phyloP scores from a whole-genome alignment of 2,113 vertebrate genomes.

The Lycaon pictus region DNA sequence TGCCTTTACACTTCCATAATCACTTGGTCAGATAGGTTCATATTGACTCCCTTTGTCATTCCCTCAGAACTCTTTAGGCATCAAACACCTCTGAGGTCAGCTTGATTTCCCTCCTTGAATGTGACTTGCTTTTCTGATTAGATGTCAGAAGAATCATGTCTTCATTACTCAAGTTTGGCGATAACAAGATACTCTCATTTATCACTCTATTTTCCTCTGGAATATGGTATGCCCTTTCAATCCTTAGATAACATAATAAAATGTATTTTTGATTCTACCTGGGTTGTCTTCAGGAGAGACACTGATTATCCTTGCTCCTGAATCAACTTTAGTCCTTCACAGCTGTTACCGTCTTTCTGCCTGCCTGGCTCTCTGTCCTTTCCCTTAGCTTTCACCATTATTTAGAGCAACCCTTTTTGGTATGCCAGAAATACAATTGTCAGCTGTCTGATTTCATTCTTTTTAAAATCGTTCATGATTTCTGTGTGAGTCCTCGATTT shows the following conservation, averaged over 20 bases:
- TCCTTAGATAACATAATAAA: neutral
- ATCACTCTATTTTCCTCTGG: neutral
- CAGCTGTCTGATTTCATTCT: neutral
- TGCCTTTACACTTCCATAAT: neutral
- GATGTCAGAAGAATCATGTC: neutral
- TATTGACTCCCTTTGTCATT: neutral
- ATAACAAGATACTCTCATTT: neutral
- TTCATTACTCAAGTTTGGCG: neutral
- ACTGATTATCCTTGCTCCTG: neutral
- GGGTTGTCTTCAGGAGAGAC: neutral
- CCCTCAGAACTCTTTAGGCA: neutral
- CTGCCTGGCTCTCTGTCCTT: neutral
- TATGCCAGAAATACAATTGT: neutral
- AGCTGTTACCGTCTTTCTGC: neutral
- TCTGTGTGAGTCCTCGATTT: neutral
- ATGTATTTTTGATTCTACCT: neutral
- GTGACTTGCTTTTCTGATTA: neutral
- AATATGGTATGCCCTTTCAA: neutral
- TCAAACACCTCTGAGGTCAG: neutral
- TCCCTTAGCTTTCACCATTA: neutral
- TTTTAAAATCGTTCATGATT: constrained; percentile 50
- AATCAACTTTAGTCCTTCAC: neutral
- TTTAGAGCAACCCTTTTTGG: neutral
- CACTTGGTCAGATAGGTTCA: neutral
- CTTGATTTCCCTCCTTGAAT: neutral